Evolutionary conservation across 2,888 invertebrate species (phyloP).

Genomic region (Hylaea fasciaria): DNA sequence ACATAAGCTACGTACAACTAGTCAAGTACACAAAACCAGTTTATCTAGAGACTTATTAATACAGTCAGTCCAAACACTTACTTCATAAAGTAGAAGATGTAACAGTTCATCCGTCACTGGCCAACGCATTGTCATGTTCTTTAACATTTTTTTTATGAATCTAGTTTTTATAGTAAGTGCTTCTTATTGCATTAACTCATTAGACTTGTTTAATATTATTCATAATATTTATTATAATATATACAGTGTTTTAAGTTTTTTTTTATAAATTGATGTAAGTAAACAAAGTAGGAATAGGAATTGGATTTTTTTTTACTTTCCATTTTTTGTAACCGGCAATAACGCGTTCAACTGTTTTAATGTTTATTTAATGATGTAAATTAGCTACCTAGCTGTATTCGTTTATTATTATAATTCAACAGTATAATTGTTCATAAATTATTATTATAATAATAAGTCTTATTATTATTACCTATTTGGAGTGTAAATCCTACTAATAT

Average conservation of each 20-base stretch:
- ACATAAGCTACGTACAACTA: constrained; percentile 11
- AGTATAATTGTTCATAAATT: too few relatives aligned
- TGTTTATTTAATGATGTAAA: too few relatives aligned
- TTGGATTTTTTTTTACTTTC: background rate
- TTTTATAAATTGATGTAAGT: too few relatives aligned
- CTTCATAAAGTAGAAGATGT: constrained; percentile 1
- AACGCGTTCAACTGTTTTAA: too few relatives aligned
- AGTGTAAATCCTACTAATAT: too few relatives aligned
- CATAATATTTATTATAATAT: constrained; percentile 4
- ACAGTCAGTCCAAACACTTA: constrained; percentile 17
- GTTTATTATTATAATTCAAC: too few relatives aligned
- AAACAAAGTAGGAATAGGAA: background rate
- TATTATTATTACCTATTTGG: too few relatives aligned
- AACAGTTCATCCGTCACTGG: constrained; percentile 17
- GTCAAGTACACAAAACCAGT: background rate
- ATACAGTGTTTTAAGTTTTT: constrained; percentile 5
- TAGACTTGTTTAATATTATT: constrained; percentile 30
- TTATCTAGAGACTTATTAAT: background rate
- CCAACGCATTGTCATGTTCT: constrained; percentile 18
- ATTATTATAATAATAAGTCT: too few relatives aligned
- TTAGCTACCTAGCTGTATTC: too few relatives aligned
- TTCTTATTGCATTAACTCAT: constrained; percentile 25
- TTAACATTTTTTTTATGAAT: constrained; percentile 20
- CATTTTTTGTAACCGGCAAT: background rate
- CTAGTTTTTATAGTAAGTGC: constrained; percentile 18